These are phyloP conservation scores for Pyrrhosoma nymphula DNA, from an alignment of 2,888 invertebrate species.

Conservation along the genomic window DNA sequence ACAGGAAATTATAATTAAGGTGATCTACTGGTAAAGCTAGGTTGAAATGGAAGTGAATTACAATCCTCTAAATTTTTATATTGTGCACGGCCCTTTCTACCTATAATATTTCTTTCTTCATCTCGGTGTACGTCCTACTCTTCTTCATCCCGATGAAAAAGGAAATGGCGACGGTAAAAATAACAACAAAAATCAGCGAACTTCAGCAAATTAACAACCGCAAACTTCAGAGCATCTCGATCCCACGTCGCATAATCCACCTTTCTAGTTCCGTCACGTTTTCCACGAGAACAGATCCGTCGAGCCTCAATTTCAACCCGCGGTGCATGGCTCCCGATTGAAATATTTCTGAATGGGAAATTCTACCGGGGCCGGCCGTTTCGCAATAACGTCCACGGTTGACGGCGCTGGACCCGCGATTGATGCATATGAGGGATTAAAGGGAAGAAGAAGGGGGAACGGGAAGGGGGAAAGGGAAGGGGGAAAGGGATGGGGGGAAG, in stretches of 20 bases:
- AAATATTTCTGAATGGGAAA: slow-evolving; percentile 3
- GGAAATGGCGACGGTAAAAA: too few relatives aligned
- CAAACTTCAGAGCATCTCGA: too few relatives aligned
- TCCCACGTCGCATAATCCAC: not conserved
- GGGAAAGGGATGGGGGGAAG: not conserved
- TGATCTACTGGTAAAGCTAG: too few relatives aligned
- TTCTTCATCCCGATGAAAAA: too few relatives aligned
- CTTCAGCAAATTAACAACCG: too few relatives aligned
- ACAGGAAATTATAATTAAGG: too few relatives aligned
- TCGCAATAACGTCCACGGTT: slow-evolving; percentile 27
- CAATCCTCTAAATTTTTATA: too few relatives aligned
- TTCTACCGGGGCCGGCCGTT: not conserved
- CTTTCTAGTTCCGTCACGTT: not conserved
- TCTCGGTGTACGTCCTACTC: too few relatives aligned
- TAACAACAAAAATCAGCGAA: too few relatives aligned
- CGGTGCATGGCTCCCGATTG: not conserved
- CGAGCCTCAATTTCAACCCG: not conserved
- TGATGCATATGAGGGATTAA: not conserved
- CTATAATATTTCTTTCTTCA: too few relatives aligned
- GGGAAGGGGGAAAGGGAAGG: not conserved
- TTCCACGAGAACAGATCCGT: not conserved
- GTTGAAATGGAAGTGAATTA: too few relatives aligned
- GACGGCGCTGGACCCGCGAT: not conserved
- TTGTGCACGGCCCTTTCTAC: too few relatives aligned
- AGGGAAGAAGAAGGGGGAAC: not conserved